Conservation (phyloP, 2,797 vertebrate species). For the Anguilla megastoma region DNA sequence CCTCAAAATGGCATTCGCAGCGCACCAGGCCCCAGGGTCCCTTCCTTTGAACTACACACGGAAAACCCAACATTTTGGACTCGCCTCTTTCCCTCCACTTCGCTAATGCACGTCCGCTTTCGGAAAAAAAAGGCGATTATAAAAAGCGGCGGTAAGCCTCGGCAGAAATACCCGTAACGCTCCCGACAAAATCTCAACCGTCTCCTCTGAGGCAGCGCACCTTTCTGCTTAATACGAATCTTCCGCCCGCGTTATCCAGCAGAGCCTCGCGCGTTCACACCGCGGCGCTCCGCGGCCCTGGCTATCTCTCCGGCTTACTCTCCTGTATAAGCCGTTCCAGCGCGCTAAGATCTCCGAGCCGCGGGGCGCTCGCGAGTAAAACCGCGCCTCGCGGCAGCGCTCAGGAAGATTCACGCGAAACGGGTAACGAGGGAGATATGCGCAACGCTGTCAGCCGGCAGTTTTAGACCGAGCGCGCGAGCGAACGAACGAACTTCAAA, state of each 20-base stretch:
- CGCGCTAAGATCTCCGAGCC: neutral
- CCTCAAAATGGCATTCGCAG: neutral
- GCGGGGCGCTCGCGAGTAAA: neutral
- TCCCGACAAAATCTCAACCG: neutral
- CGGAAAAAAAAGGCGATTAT: neutral
- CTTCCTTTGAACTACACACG: neutral
- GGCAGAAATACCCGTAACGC: neutral
- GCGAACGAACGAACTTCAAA: neutral
- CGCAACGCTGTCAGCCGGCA: neutral
- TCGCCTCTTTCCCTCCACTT: neutral
- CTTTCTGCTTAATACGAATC: neutral
- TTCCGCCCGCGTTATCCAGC: neutral
- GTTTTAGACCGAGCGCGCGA: neutral
- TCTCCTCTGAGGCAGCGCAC: neutral
- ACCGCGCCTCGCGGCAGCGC: neutral
- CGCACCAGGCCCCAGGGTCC: neutral
- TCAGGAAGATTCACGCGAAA: neutral
- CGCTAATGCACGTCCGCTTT: neutral
- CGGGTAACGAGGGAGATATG: neutral
- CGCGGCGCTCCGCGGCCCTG: neutral
- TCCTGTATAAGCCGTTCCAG: neutral
- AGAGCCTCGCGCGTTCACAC: neutral
- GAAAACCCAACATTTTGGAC: neutral
- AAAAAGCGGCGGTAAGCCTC: neutral
- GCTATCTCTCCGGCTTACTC: neutral